Conservation (phyloP, 2,113 vertebrate species). For the Myrmecobius fasciatus region DNA sequence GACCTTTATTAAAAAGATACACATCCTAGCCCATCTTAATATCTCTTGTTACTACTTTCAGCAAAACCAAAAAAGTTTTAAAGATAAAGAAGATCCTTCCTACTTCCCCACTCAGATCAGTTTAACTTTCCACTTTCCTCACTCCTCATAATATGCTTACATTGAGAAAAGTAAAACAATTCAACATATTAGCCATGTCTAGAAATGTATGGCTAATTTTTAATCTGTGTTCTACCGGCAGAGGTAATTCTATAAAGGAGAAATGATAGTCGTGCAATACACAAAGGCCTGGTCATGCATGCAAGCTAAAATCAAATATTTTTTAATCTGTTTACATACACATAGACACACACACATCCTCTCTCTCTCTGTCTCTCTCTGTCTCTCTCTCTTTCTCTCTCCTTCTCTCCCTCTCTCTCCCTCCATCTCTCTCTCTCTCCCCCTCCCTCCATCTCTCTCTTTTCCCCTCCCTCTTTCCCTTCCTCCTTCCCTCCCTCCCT, state of each 20-base stretch:
- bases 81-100: not conserved
- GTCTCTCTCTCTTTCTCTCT: no score
- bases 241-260: not conserved
- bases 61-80: not conserved
- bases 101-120: not conserved
- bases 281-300: constrained; percentile 2
- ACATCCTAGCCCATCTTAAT: not conserved
- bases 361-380: no score
- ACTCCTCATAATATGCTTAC: not conserved
- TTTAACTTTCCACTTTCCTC: not conserved
- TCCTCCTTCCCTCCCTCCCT: no score
- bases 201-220: not conserved
- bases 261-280: not conserved
- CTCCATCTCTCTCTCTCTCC: no score
- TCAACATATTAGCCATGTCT: not conserved
- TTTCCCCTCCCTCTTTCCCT: no score
- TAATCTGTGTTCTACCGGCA: not conserved
- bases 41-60: not conserved
- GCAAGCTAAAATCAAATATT: not conserved
- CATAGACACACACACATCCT: not conserved
- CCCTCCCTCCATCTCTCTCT: rapidly evolving
- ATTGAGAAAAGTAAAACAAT: not conserved
- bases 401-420: no score
- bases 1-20: not conserved
- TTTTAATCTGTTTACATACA: not conserved